phyloP scores from a whole-genome alignment of 2,113 vertebrate genomes.

The Hystrix cristata region DNA sequence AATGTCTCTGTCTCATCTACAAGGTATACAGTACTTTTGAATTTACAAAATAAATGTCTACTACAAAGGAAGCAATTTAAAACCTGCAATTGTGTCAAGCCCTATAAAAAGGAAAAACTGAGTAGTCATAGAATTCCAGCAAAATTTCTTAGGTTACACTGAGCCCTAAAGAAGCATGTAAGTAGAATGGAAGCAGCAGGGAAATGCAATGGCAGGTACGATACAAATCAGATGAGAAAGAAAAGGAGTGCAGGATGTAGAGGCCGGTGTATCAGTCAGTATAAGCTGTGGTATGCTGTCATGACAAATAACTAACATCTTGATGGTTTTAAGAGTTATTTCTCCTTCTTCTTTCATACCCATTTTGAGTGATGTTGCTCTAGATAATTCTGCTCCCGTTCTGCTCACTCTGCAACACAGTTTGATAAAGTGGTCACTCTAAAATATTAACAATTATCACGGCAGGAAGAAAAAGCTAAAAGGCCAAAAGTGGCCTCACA shows the following conservation, averaged over 20 bases:
- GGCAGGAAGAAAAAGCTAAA: neutral
- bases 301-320: neutral
- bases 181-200: neutral
- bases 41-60: neutral
- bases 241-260: neutral
- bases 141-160: neutral
- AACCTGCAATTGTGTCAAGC: neutral
- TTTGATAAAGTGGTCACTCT: neutral
- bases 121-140: neutral
- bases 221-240: neutral
- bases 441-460: neutral
- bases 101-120: neutral
- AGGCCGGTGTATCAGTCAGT: neutral
- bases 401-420: neutral
- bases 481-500: neutral
- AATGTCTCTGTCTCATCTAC: neutral
- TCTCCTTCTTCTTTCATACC: constrained; percentile 4
- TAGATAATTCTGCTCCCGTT: neutral
- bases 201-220: neutral
- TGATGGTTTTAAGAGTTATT: constrained; percentile 1
- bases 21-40: neutral
- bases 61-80: neutral
- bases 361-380: neutral
- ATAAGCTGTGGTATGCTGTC: neutral
- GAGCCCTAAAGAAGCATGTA: neutral